Evolutionary conservation across 2,888 invertebrate genomes (phyloP).

Genomic region (Polietes domitor): DNA sequence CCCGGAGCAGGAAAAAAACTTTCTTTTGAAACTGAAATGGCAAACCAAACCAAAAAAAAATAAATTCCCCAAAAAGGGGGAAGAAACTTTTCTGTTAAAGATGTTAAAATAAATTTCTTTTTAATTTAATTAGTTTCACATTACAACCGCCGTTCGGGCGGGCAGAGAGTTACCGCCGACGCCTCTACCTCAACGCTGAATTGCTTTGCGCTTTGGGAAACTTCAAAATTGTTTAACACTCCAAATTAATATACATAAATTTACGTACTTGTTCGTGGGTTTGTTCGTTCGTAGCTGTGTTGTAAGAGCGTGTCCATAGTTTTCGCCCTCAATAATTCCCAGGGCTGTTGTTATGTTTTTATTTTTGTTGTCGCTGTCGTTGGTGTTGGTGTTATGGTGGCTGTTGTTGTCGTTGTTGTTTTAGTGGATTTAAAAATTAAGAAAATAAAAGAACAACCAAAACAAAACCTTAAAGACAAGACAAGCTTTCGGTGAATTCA

Average conservation of each 20-base stretch:
- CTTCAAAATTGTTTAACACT: constrained; percentile 62
- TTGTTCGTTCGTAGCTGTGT: constrained; percentile 15
- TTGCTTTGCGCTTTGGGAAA: neutral
- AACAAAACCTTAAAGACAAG: constrained; percentile 43
- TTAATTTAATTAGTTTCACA: constrained; percentile 68
- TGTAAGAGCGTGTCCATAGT: constrained; percentile 51
- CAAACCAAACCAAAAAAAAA: neutral
- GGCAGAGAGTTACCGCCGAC: neutral
- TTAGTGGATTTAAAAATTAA: constrained; percentile 3
- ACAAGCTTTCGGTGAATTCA: constrained; percentile 55
- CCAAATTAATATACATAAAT: constrained; percentile 66
- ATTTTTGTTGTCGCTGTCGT: constrained; percentile 5
- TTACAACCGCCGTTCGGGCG: constrained; percentile 52
- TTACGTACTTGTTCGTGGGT: constrained; percentile 18
- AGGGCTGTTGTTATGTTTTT: constrained; percentile 42
- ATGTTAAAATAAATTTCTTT: constrained; percentile 68
- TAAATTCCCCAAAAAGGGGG: constrained; percentile 46
- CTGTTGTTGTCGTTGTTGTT: neutral
- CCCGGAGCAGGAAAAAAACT: neutral
- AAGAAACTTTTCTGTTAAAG: constrained; percentile 62
- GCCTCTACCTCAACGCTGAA: constrained; percentile 12
- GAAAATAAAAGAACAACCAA: constrained; percentile 1
- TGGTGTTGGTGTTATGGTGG: too few species aligned
- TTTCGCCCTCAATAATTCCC: constrained; percentile 66
- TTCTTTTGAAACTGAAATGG: neutral